Conservation (phyloP, 2,888 invertebrate species). For the Lochmaea capreae region DNA sequence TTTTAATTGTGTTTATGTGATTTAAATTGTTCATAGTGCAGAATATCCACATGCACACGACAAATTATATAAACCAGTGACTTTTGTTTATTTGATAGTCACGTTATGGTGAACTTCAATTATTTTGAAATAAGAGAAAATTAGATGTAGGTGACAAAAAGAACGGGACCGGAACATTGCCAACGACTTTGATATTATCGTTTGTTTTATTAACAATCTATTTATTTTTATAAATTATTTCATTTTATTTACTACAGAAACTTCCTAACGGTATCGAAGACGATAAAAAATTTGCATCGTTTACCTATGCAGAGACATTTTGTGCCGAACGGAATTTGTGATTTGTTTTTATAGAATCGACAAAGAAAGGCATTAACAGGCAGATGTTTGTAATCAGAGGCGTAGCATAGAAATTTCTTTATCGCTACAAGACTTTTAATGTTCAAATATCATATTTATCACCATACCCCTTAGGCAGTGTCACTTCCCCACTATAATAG, state of each 20-base stretch:
- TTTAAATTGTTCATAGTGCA: neutral
- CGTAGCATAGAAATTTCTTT: no score
- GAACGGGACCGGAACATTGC: conserved; percentile 32
- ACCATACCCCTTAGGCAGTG: no score
- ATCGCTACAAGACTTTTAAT: no score
- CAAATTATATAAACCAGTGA: conserved; percentile 30
- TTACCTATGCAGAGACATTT: no score
- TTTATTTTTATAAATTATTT: neutral
- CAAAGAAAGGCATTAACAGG: no score
- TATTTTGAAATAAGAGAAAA: conserved; percentile 37
- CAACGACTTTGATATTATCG: conserved; percentile 21
- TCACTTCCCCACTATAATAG: no score
- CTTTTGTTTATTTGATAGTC: conserved; percentile 36
- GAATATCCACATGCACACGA: neutral
- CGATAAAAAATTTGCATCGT: neutral
- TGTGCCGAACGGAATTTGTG: no score
- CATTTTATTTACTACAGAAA: neutral
- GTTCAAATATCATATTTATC: no score
- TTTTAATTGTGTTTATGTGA: neutral
- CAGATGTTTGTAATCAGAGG: no score
- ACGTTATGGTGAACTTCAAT: conserved; percentile 30
- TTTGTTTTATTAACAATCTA: conserved; percentile 5
- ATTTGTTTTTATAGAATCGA: no score
- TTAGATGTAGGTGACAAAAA: conserved; percentile 37
- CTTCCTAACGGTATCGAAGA: neutral